Conservation (phyloP, 1,140 invertebrate species). For the Pissodes strobi region DNA sequence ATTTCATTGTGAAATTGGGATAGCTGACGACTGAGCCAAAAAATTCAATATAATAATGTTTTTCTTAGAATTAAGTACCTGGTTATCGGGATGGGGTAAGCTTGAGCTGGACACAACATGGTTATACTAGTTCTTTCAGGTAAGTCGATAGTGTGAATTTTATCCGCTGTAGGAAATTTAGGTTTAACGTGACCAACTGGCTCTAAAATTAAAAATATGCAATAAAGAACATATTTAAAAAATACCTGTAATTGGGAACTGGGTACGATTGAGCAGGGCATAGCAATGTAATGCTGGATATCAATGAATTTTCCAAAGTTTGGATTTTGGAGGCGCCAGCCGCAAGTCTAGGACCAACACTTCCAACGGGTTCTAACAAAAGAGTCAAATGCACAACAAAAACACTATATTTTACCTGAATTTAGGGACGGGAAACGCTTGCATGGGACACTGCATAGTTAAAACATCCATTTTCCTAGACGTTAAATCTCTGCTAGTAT, state of each 20-base stretch:
- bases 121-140: slow-evolving; percentile 54
- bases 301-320: slow-evolving; percentile 41
- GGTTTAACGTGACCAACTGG: slow-evolving; percentile 58
- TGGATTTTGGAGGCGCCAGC: slow-evolving; percentile 56
- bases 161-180: slow-evolving; percentile 51
- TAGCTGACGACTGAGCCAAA: no score
- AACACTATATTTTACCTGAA: slow-evolving; percentile 57
- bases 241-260: slow-evolving; percentile 66
- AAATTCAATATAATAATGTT: no score
- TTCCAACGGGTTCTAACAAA: slow-evolving; percentile 70
- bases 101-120: slow-evolving; percentile 67
- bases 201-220: slow-evolving; percentile 53
- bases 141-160: slow-evolving; percentile 54
- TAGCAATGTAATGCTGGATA: slow-evolving; percentile 61
- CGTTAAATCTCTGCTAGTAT: slow-evolving; percentile 66
- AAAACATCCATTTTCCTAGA: slow-evolving; percentile 60
- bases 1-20: no score
- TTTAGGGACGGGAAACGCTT: slow-evolving; percentile 64
- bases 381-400: slow-evolving; percentile 38
- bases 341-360: slow-evolving; percentile 69
- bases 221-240: neutral
- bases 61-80: slow-evolving; percentile 62
- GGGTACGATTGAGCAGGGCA: slow-evolving; percentile 71
- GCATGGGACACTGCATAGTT: slow-evolving; percentile 68
- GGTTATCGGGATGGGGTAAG: slow-evolving; percentile 64